phyloP scores from a whole-genome alignment of 2,113 vertebrate genomes.

The Arenaria interpres region DNA sequence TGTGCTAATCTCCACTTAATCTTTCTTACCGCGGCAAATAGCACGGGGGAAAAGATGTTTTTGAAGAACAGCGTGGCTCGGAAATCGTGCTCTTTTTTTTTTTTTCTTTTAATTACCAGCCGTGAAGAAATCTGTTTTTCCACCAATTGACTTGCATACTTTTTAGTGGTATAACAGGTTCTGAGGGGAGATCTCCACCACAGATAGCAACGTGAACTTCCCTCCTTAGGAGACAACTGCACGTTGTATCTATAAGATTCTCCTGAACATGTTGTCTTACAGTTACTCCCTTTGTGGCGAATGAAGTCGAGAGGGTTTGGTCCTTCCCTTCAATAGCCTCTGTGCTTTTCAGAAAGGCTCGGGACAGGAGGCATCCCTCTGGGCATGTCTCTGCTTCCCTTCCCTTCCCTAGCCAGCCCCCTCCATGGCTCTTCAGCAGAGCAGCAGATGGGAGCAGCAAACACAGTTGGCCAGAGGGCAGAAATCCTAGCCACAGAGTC shows the following conservation, averaged over 20 bases:
- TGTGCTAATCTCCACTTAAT: background rate
- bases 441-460: background rate
- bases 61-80: background rate
- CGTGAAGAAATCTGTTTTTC: conserved; percentile 32
- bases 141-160: background rate
- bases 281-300: background rate
- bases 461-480: background rate
- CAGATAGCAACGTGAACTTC: background rate
- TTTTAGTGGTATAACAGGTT: conserved; percentile 26
- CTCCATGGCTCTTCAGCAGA: background rate
- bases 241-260: background rate
- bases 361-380: background rate
- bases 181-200: background rate
- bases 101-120: background rate
- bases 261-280: background rate
- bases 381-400: background rate
- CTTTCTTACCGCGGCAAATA: background rate
- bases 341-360: background rate
- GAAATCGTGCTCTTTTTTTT: background rate
- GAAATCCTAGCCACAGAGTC: background rate
- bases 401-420: background rate
- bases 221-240: background rate
- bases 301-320: background rate
- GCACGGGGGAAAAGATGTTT: background rate
- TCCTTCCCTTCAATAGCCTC: background rate